These are phyloP conservation scores for Sepiola atlantica DNA, from an alignment of 2,888 invertebrate species.

Conservation along the genomic window DNA sequence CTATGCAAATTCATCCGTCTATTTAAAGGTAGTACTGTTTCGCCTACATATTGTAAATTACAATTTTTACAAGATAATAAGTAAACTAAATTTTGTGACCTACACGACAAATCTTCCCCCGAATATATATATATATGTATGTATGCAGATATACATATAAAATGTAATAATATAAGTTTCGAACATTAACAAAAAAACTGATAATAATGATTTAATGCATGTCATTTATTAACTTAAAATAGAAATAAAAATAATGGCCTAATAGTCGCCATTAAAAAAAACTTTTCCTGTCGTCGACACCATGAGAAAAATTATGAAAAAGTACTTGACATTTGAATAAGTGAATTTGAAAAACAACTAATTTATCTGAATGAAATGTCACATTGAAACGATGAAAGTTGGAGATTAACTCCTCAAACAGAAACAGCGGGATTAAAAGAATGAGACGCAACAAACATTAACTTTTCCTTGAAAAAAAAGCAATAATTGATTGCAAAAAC, in stretches of 20 bases:
- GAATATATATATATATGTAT: not conserved
- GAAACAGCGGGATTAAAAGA: not conserved
- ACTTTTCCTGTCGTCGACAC: not conserved
- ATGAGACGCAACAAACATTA: not conserved
- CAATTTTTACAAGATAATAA: too few relatives aligned
- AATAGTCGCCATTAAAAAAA: not conserved
- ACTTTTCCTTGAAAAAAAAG: not conserved
- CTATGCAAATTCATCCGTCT: too few relatives aligned
- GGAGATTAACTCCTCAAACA: not conserved
- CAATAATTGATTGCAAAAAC: not conserved
- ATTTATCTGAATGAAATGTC: conserved; percentile 10
- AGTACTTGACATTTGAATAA: conserved; percentile 32
- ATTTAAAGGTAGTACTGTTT: too few relatives aligned
- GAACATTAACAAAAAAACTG: not conserved
- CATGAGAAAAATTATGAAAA: conserved; percentile 32
- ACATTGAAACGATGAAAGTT: not conserved
- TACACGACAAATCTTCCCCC: too few relatives aligned
- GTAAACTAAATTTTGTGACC: too few relatives aligned
- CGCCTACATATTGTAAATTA: too few relatives aligned
- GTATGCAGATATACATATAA: not conserved
- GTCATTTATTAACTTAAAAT: not conserved
- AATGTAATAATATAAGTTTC: too few relatives aligned
- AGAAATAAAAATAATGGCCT: not conserved
- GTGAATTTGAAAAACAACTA: not conserved
- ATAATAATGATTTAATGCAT: not conserved